Evolutionary conservation across 2,797 vertebrate genomes (phyloP), one percentile per base, ranked within the genome.

Genomic region (Calcarius lapponicus): DNA sequence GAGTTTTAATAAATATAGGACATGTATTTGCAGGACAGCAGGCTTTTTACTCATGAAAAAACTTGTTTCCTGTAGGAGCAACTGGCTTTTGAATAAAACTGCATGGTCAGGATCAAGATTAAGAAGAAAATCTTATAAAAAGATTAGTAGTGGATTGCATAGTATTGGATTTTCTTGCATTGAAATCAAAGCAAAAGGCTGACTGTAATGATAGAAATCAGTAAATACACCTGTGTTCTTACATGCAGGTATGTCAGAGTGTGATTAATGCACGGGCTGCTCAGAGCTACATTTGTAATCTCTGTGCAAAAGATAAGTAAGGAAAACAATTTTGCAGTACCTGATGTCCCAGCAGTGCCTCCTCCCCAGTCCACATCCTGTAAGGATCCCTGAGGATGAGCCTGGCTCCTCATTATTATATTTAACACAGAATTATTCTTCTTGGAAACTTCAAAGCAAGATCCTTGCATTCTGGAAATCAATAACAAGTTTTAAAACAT

Each of bases 61-160:
- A 76, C 48, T 66, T 48, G 32, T 62, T 51, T 74, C 34, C 26
- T 65, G 7, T 34, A 38, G 72, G 86, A 93, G 65, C 57, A 80
- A 80, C 72, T 86, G 82, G 25, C 36, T 60, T 76, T 70, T 48
- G 90, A 74, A 60, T 85, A 74, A 42, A 82, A 91, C 45, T 57
- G 58, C 36, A 60, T 1, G 29, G 57, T 67, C 84, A 81, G 42
- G 45, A 86, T 81, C 61, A 71, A 92, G 92, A 84, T 83, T 58
- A 80, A 94, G 71, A 16, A 90, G 79, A 71, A 91, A 94, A 91
- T 92, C 75, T 67, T 88, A 34, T 11, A 56, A 88, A 93, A 86
- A 83, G 65, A 60, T 94, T 60, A 64, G 36, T 12, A 58, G 50
- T 19, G 70, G 57, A 65, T 93, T 90, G 65, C 32, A 1, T 61